Percentiles rank a stretch among this genome's conserved stretches.
phyloP scores from a whole-genome alignment of 2,888 invertebrate genomes.

The Lycocerus yunnanus region DNA sequence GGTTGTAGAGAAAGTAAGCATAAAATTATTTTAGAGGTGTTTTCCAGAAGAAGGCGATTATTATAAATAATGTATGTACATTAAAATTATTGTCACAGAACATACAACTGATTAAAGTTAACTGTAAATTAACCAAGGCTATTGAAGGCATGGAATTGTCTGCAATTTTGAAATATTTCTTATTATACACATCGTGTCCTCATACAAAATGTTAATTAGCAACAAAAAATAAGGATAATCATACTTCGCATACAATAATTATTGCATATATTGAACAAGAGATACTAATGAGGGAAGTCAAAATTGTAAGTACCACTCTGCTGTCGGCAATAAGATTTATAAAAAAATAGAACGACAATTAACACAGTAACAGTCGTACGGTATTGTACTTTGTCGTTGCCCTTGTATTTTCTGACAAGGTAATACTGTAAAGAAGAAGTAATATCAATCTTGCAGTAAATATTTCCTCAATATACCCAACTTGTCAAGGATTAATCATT shows the following conservation, averaged over 20 bases:
- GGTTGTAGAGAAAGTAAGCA: conserved; percentile 11
- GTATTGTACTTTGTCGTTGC: conserved; percentile 11
- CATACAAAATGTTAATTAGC: neutral
- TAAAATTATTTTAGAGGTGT: conserved; percentile 5
- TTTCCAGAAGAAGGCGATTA: conserved; percentile 2
- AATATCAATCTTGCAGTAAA: neutral
- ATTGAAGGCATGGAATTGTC: conserved; percentile 4
- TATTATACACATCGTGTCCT: neutral
- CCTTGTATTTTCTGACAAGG: conserved; percentile 13
- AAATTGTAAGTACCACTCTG: neutral
- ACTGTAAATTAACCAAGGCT: conserved; percentile 12
- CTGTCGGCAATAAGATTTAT: neutral
- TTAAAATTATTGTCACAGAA: conserved; percentile 7
- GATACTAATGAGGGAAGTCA: neutral
- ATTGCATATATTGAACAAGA: neutral
- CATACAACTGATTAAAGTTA: conserved; percentile 8
- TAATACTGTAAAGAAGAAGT: conserved; percentile 8
- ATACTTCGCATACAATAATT: neutral
- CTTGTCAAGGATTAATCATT: neutral
- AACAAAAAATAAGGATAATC: neutral
- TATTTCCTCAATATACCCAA: neutral
- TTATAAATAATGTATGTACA: conserved; percentile 11
- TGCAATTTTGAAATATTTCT: conserved; percentile 1
- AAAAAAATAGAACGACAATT: neutral
- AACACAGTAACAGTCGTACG: conserved; percentile 6